Evolutionary conservation across 2,113 vertebrate genomes (phyloP).

Genomic region (Lethenteron camtschaticum): DNA sequence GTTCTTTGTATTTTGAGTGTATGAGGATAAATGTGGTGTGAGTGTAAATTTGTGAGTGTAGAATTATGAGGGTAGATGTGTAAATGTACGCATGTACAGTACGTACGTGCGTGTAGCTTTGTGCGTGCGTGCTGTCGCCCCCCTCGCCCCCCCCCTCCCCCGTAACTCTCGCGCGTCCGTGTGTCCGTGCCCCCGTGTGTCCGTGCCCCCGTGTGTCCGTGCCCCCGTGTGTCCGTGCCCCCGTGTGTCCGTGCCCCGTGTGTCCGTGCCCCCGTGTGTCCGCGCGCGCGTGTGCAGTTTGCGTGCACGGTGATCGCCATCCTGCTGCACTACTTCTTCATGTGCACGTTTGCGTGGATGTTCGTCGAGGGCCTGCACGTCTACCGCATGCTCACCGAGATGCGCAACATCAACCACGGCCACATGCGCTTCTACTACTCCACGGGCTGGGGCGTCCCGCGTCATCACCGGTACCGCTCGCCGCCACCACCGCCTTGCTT

Average conservation of each 20-base stretch:
- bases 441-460: constrained; percentile 68
- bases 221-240: not conserved
- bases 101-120: too few species aligned
- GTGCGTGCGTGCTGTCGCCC: too few species aligned
- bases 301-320: constrained; percentile 73
- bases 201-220: not conserved
- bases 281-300: constrained; percentile 29
- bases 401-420: constrained; percentile 58
- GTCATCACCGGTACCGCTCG: constrained; percentile 52
- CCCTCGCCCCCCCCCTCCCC: too few species aligned
- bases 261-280: not conserved
- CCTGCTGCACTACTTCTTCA: constrained; percentile 76
- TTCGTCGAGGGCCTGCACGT: constrained; percentile 68
- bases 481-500: not conserved
- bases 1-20: too few species aligned
- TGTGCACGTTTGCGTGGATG: constrained; percentile 73
- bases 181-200: not conserved
- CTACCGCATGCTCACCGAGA: constrained; percentile 58
- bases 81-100: too few species aligned
- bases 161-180: not conserved
- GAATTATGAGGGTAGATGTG: too few species aligned
- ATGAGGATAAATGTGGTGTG: too few species aligned
- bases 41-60: too few species aligned
- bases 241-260: not conserved
- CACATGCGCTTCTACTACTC: constrained; percentile 91